Base-by-base conservation (phyloP, 2,113 vertebrate genomes). In the Athene noctua region DNA sequence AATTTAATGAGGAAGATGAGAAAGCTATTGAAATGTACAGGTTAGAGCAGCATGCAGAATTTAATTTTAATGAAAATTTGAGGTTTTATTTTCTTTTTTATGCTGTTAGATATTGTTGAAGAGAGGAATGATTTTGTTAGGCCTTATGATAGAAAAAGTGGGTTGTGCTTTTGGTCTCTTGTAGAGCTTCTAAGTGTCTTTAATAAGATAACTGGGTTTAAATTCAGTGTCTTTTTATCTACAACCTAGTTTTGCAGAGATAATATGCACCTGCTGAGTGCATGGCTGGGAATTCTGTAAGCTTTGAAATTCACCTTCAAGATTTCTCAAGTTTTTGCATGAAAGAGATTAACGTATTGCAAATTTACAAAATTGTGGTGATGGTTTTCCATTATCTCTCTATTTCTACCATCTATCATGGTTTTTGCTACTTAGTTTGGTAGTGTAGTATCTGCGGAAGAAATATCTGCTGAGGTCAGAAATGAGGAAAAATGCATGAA, bases 1-100 rank as follows among this genome's bases (percentile, higher is more conserved):
- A 99, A 87, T 99, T 99, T 82, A 98, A 97, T 92, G 99, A 99
- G 70, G 99, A 99, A 19, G 99, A 99, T 49, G 99, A 99, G 85
- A 98, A 96, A 40, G 99, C 99, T 70, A 98, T 99, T 27, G 99
- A 99, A 98, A 98, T 99, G 98, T 99, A 99, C 98, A 99, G 98
- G 99, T 99, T 63, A 97, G 98, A 96, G 42, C 66, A 67, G 14
- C 57, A 15, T 49, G 25, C 51, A 59, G 49, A 80, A 81, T 13
- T 89, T 72, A 22, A 5, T 49, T 84, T 85, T 72, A 72, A 88
- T 86, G 54, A 80, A 94, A 95, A 81, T 15, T 52, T 13, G 20
- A 85, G 10, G 2, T 4, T 57, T 49, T 57, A 40, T 40, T 63
- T 67, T 26, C 46, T 95, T 85, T 72, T 68, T 27, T 55, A 15